Base-by-base conservation (phyloP, 2,888 invertebrate species). In the Notodonta dromedarius region DNA sequence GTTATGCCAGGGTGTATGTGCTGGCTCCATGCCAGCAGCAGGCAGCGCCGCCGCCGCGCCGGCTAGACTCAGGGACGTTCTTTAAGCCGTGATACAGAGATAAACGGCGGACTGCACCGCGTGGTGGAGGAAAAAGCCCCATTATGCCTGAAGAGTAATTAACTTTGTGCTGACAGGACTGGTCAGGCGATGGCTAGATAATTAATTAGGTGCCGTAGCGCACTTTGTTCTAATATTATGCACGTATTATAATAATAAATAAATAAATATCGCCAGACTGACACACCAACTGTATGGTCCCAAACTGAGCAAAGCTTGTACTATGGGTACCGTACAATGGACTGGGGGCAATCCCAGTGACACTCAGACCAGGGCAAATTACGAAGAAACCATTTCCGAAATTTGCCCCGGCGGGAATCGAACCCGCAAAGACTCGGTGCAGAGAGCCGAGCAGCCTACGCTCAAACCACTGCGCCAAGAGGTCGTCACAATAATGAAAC, bases 11-110 rank as follows among this genome's bases (percentile, higher is more conserved):
- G 74, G 72, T 75, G 75, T 77, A 73, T 69, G 66, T 66, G 68
- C 76, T 86, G 88, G 87, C 85, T 65, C 32, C 59, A 14, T 74
- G 88, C 87, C 87, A 87, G 70, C 64, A 55, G 58, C 60, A 16
- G 16, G 35, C 39, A 39, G 42, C 39, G 16, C 50, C 63, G 74
- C 65, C 71, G 68, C 59, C 79, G 69, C 72, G 63, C 63, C 65
- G 79, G 66, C 81, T 80, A 78, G 78, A 79, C 82, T 79, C 63
- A 60, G 69, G 74, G 79, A 74, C 78, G 73, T 73, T 71, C 75
- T 72, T 73, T 72, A 63, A 67, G 69, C 70, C 69, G 24, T 68
- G 82, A 85, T 84, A 70, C 69, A 78, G 70, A 83, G 79, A 86
- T 84, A 84, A 84, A 78, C 73, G 66, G 62, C 70, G 71, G 73